Evolutionary conservation across 2,113 vertebrate genomes (phyloP).

Genomic region (Cyrtonyx montezumae): DNA sequence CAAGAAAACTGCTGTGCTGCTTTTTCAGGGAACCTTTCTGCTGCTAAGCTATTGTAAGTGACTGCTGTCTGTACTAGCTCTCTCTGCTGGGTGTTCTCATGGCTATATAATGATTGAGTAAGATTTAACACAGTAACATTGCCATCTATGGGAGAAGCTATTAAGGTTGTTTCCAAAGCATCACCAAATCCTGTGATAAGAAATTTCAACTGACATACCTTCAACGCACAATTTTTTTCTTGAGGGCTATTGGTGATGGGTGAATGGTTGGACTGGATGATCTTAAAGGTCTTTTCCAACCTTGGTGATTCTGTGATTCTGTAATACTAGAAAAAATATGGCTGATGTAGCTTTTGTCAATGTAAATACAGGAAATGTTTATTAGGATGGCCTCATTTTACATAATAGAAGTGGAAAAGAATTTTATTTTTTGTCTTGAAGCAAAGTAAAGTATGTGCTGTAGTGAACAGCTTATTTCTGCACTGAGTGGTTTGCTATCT

Average conservation of each 20-base stretch:
- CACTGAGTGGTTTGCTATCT: neutral
- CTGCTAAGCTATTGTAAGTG: accelerated
- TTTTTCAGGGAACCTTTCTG: neutral
- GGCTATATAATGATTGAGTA: neutral
- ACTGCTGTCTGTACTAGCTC: neutral
- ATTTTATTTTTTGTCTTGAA: neutral
- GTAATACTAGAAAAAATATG: neutral
- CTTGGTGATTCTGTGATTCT: too few species aligned
- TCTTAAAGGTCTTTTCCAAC: too few species aligned
- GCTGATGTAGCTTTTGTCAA: neutral
- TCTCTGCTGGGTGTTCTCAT: neutral
- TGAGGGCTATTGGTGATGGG: too few species aligned
- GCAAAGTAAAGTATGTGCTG: neutral
- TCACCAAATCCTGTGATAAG: neutral
- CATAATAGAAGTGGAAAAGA: neutral
- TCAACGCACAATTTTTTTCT: neutral
- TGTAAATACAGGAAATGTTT: neutral
- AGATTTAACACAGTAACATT: neutral
- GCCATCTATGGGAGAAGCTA: neutral
- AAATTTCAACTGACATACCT: neutral
- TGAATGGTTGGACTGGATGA: too few species aligned
- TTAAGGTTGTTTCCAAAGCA: neutral
- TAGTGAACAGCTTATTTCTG: accelerated
- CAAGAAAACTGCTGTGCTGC: neutral
- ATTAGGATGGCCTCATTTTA: neutral